Percentiles rank a stretch among this genome's conserved stretches.
Evolutionary conservation across 2,797 vertebrate genomes (phyloP).

Genomic region (Eurystomus glaucurus): DNA sequence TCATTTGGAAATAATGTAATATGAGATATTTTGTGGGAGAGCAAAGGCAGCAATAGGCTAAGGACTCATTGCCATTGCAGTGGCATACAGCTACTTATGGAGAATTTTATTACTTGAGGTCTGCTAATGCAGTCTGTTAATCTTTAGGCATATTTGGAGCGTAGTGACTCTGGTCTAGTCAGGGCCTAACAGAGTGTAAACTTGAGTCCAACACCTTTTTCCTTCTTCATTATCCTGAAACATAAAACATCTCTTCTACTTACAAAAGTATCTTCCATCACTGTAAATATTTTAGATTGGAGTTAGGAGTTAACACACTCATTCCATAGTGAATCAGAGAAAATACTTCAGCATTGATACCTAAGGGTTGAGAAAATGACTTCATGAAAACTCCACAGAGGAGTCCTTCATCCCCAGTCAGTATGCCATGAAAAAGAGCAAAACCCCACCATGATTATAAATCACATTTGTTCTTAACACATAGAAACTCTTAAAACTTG

Average conservation of each 20-base stretch:
- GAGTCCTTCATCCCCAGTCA: not conserved
- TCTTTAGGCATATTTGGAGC: not conserved
- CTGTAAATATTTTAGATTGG: not conserved
- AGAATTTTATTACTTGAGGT: not conserved
- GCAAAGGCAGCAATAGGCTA: not conserved
- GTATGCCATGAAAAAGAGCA: not conserved
- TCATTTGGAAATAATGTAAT: not conserved
- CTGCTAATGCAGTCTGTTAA: not conserved
- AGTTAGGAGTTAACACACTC: not conserved
- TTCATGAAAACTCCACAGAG: not conserved
- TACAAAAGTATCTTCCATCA: not conserved
- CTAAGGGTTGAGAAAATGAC: not conserved
- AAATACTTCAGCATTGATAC: not conserved
- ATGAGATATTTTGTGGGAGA: not conserved
- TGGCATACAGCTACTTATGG: not conserved
- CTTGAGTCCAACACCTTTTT: not conserved
- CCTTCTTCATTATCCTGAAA: not conserved
- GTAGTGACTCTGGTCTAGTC: not conserved
- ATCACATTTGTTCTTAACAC: not conserved
- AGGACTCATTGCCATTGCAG: not conserved
- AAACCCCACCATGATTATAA: not conserved
- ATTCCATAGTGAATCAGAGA: not conserved
- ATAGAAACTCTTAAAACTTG: not conserved
- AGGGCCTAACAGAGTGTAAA: not conserved
- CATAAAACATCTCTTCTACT: not conserved